phyloP scores from a whole-genome alignment of 2,113 vertebrate species.

The Cyprinodon tularosa region DNA sequence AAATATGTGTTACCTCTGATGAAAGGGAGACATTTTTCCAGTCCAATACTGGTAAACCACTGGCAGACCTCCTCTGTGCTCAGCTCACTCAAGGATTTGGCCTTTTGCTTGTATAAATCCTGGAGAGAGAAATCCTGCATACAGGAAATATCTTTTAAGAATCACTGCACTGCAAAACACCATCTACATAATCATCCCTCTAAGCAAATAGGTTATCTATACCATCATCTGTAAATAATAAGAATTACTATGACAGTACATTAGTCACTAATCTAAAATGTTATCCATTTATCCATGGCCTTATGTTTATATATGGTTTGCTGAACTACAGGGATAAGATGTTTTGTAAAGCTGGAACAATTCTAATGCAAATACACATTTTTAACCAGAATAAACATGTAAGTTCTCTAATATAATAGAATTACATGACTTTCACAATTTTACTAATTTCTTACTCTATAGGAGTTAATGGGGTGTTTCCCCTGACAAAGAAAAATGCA shows the following conservation, averaged over 20 bases:
- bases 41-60: conserved; percentile 77
- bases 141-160: conserved; percentile 4
- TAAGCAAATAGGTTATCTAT: background rate
- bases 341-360: background rate
- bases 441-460: background rate
- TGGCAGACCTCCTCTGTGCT: conserved; percentile 80
- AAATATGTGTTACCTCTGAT: conserved; percentile 73
- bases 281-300: background rate
- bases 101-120: conserved; percentile 52
- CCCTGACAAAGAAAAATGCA: background rate
- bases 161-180: background rate
- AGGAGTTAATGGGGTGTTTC: background rate
- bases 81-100: conserved; percentile 77
- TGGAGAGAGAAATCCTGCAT: conserved; percentile 45
- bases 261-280: background rate
- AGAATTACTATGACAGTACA: background rate
- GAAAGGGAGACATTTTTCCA: conserved; percentile 76
- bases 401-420: background rate
- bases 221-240: background rate
- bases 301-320: background rate
- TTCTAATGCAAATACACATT: background rate
- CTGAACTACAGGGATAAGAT: background rate
- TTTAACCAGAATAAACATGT: background rate
- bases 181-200: background rate
- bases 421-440: background rate